phyloP scores from a whole-genome alignment of 2,113 vertebrate species.

The Psittacara wagleri region DNA sequence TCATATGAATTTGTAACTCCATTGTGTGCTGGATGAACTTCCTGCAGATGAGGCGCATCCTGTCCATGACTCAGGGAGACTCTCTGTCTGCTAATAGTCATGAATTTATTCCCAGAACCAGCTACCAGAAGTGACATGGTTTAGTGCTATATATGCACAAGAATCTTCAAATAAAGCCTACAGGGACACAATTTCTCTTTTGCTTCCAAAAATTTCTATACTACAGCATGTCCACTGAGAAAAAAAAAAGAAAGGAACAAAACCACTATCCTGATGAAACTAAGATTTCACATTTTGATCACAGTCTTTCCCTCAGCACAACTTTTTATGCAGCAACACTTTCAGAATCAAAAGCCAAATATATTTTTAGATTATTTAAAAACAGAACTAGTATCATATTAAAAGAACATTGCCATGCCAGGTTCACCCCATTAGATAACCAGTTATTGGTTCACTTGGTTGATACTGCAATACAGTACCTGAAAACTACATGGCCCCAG shows the following conservation, averaged over 20 bases:
- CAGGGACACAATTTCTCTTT: neutral
- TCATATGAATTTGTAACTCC: conserved; percentile 52
- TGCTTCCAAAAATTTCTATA: neutral
- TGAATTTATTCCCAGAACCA: conserved; percentile 15
- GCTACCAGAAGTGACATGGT: conserved; percentile 27
- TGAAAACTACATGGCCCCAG: neutral
- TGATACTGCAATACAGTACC: neutral
- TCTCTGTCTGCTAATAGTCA: neutral
- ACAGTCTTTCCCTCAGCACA: neutral
- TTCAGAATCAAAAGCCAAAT: neutral
- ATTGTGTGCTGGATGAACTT: conserved; percentile 45
- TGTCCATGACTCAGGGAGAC: neutral
- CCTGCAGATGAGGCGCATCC: conserved; percentile 46
- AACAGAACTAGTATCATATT: neutral
- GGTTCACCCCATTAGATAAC: neutral
- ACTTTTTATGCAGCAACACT: neutral
- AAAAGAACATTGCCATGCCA: neutral
- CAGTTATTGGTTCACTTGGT: neutral
- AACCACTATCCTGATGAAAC: neutral
- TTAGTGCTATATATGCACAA: conserved; percentile 14
- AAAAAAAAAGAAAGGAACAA: neutral
- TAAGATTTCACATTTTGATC: neutral
- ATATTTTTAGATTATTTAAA: neutral
- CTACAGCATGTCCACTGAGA: neutral
- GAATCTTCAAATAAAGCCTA: conserved; percentile 31